Percentiles rank a stretch among this genome's conserved stretches.
Evolutionary conservation across 1,140 invertebrate genomes (phyloP).

Genomic region (Nasonia longicornis): DNA sequence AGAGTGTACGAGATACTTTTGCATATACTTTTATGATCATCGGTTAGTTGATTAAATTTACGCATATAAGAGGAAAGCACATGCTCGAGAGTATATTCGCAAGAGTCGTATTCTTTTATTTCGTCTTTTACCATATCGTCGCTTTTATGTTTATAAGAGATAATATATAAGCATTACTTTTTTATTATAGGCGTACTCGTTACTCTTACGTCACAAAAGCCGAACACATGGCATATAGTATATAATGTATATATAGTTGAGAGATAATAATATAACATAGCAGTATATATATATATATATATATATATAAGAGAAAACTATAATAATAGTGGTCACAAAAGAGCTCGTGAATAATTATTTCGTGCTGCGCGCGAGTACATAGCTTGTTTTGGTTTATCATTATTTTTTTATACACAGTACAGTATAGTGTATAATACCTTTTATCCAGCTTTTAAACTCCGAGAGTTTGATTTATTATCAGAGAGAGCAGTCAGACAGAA

Average conservation of each 20-base stretch:
- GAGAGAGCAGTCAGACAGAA: not conserved
- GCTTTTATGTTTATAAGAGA: not conserved
- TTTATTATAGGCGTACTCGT: not conserved
- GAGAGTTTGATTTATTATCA: not conserved
- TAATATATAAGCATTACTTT: not conserved
- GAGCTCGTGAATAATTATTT: conserved; percentile 44
- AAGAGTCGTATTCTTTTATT: conserved; percentile 3
- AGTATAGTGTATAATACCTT: not conserved
- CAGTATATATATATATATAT: not conserved
- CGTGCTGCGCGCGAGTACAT: conserved; percentile 14
- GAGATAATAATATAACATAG: conserved; percentile 16
- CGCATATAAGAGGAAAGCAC: conserved; percentile 14
- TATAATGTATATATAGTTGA: not conserved
- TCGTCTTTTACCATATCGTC: not conserved
- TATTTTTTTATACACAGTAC: not conserved
- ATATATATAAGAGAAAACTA: conserved; percentile 8
- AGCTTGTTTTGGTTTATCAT: not conserved
- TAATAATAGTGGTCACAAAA: not conserved
- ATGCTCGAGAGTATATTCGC: conserved; percentile 18
- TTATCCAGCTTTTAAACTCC: not conserved
- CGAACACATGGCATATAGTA: conserved; percentile 8
- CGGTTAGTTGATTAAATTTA: not conserved
- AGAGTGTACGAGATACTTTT: conserved; percentile 3
- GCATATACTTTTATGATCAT: not conserved
- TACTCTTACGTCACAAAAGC: conserved; percentile 24